phyloP scores from a whole-genome alignment of 2,113 vertebrate genomes.

The Mustela nigripes region DNA sequence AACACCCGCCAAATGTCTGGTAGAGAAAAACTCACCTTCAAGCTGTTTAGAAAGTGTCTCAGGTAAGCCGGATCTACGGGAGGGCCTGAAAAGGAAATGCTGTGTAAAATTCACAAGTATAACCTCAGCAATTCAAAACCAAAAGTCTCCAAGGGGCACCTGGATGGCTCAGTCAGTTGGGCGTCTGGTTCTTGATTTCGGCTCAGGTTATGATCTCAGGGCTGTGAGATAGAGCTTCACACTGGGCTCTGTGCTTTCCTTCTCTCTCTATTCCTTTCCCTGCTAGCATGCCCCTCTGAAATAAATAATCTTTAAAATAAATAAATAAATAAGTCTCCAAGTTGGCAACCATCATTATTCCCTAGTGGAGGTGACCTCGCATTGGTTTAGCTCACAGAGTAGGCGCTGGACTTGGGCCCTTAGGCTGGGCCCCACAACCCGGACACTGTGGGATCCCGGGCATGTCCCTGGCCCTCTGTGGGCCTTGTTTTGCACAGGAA shows the following conservation, averaged over 20 bases:
- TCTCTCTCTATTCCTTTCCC: background rate
- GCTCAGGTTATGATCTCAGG: background rate
- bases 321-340: background rate
- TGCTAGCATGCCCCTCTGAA: background rate
- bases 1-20: slow-evolving; percentile 5
- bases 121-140: slow-evolving; percentile 58
- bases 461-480: background rate
- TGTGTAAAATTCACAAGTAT: slow-evolving; percentile 62
- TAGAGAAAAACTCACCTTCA: slow-evolving; percentile 85
- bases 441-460: background rate
- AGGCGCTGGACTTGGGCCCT: background rate
- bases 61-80: slow-evolving; percentile 86
- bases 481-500: background rate
- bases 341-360: background rate
- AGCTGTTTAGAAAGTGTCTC: slow-evolving; percentile 86
- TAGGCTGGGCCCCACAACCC: background rate
- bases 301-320: too few relatives aligned
- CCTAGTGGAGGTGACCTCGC: background rate
- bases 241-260: background rate
- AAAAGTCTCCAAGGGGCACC: background rate
- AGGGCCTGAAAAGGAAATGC: slow-evolving; percentile 85
- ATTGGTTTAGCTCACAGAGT: background rate
- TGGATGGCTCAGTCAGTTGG: background rate
- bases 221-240: background rate
- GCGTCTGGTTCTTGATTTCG: background rate